These are phyloP conservation scores for Hylaeus volcanicus DNA, from an alignment of 1,140 invertebrate species.

Conservation along the genomic window DNA sequence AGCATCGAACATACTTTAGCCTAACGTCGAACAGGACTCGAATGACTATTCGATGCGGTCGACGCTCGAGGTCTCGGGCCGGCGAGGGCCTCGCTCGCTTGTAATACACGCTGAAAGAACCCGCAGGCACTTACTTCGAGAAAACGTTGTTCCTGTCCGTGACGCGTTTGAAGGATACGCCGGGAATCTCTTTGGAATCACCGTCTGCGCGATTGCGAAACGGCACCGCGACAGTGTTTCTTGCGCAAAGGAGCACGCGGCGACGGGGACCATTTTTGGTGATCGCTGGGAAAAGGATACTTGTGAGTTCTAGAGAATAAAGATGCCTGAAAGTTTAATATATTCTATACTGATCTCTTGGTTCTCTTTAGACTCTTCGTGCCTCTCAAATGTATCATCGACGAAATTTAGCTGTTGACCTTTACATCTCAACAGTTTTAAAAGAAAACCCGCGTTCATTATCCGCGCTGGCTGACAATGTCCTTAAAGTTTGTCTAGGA, in stretches of 20 bases:
- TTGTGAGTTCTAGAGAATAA: too few species aligned
- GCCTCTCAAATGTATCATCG: too few species aligned
- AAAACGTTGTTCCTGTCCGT: constrained; percentile 63
- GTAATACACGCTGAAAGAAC: constrained; percentile 19
- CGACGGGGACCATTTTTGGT: not conserved
- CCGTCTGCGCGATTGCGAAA: not conserved
- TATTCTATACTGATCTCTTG: too few species aligned
- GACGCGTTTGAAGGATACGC: constrained; percentile 55
- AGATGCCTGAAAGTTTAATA: too few species aligned
- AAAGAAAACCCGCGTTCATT: constrained; percentile 2
- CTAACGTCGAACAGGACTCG: constrained; percentile 53
- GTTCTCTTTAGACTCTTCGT: too few species aligned
- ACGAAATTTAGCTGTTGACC: too few species aligned
- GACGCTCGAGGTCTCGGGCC: constrained; percentile 8
- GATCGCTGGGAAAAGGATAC: too few species aligned
- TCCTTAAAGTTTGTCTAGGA: constrained; percentile 48
- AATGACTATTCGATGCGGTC: constrained; percentile 54
- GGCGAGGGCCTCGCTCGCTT: constrained; percentile 6
- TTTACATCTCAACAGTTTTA: too few species aligned
- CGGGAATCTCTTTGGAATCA: constrained; percentile 6
- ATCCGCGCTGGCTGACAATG: not conserved
- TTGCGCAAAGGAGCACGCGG: not conserved
- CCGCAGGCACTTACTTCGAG: constrained; percentile 31
- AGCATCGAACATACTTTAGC: constrained; percentile 47
- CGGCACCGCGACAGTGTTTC: not conserved